Conservation (phyloP, 2,888 invertebrate species). For the Thysanoteuthis rhombus region DNA sequence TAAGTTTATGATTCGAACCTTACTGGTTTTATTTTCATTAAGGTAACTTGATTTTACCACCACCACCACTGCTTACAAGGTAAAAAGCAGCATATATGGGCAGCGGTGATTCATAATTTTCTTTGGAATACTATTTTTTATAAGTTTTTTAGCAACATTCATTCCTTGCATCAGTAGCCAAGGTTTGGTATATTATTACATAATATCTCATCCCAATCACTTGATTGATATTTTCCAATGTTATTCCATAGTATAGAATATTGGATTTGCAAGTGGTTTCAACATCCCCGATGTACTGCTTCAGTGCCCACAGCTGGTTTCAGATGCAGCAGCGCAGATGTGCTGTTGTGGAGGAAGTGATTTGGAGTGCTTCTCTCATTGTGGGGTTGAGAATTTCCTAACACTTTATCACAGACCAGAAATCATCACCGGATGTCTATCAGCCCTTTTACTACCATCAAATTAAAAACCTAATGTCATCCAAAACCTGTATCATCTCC, state of each 20-base stretch:
- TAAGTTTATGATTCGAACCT: too few relatives aligned
- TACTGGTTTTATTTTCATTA: too few relatives aligned
- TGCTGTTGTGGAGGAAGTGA: background rate
- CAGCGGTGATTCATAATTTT: too few relatives aligned
- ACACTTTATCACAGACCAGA: background rate
- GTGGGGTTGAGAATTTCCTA: background rate
- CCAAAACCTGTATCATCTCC: background rate
- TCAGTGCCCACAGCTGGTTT: background rate
- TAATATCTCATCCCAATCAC: background rate
- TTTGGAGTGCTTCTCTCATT: background rate
- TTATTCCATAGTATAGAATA: background rate
- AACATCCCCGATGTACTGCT: background rate
- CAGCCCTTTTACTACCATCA: background rate
- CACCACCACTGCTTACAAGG: too few relatives aligned
- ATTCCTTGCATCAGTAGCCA: background rate
- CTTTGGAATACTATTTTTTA: background rate
- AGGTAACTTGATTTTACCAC: too few relatives aligned
- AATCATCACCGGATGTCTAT: background rate
- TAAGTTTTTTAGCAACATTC: background rate
- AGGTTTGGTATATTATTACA: background rate
- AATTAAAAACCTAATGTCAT: background rate
- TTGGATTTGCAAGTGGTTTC: background rate
- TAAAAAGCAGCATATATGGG: too few relatives aligned
- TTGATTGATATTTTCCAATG: background rate
- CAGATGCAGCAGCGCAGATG: background rate